These are phyloP conservation scores for Lepidothrix coronata DNA, from an alignment of 2,113 vertebrate species.

Conservation along the genomic window DNA sequence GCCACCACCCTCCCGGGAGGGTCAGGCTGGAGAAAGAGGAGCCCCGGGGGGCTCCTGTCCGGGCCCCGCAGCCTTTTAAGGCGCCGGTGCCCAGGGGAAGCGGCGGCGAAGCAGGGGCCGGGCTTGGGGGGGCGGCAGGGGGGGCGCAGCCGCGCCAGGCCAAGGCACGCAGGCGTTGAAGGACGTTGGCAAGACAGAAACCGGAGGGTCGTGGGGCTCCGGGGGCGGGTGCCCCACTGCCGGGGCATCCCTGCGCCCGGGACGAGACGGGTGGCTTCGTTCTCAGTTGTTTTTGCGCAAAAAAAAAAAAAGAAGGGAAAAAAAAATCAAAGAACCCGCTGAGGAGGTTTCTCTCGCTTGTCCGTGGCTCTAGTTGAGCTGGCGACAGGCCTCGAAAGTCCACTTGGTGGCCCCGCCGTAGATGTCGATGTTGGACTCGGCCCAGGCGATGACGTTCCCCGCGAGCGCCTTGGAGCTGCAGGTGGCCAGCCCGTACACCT, in stretches of 20 bases:
- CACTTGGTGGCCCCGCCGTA: conserved; percentile 94
- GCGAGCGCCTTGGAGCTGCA: conserved; percentile 87
- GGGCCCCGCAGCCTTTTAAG: not conserved
- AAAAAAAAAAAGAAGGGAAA: not conserved
- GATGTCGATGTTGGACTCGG: conserved; percentile 89
- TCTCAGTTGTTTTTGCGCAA: conserved; percentile 8
- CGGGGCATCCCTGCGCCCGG: not conserved
- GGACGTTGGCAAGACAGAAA: conserved; percentile 79
- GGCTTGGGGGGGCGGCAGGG: conserved; percentile 67
- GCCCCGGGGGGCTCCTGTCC: not conserved
- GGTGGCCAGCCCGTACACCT: conserved; percentile 93
- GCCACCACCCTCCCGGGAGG: not conserved
- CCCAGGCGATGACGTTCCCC: conserved; percentile 94
- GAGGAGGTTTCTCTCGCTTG: conserved; percentile 26
- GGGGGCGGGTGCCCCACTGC: not conserved
- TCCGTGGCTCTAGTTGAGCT: conserved; percentile 84
- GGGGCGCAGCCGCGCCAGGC: conserved; percentile 77
- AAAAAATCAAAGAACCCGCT: not conserved
- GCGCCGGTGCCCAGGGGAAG: not conserved
- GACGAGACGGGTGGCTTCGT: not conserved
- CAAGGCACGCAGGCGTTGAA: conserved; percentile 85
- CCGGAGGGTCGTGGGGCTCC: not conserved
- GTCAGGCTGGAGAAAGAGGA: not conserved
- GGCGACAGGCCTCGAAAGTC: conserved; percentile 95
- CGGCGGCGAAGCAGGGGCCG: conserved; percentile 31